Percentiles rank a stretch among this genome's conserved stretches.
These are phyloP conservation scores for Rhizomys pruinosus DNA, from an alignment of 2,113 vertebrate species.

Conservation along the genomic window DNA sequence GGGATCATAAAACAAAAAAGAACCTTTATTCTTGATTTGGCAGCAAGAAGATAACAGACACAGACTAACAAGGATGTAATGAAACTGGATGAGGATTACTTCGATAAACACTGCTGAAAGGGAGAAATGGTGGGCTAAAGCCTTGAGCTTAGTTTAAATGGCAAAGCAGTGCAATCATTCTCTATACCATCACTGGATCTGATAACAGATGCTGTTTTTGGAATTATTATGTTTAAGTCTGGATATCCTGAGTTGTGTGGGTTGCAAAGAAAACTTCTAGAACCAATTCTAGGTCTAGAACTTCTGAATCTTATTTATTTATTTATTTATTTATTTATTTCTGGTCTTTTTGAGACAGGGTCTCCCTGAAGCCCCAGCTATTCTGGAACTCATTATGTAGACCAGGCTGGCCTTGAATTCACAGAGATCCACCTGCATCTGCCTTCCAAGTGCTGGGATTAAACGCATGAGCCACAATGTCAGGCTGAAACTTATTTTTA, in stretches of 20 bases:
- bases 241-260: neutral
- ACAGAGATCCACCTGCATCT: no score
- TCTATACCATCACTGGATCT: neutral
- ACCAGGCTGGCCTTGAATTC: no score
- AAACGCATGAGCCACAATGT: no score
- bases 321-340: no score
- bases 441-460: no score
- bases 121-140: neutral
- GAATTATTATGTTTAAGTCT: neutral
- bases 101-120: constrained; percentile 47
- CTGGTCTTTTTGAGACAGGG: no score
- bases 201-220: neutral
- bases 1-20: constrained; percentile 81
- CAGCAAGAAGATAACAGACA: constrained; percentile 63
- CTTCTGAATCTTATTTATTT: constrained; percentile 28
- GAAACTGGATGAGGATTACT: constrained; percentile 50
- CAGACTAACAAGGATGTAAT: constrained; percentile 62
- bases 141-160: neutral
- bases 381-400: no score
- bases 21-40: constrained; percentile 75
- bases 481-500: constrained; percentile 38
- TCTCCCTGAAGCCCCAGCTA: no score
- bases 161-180: neutral
- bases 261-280: constrained; percentile 44
- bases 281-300: neutral